Evolutionary conservation across 2,797 vertebrate genomes (phyloP).

Genomic region (Podarcis lilfordi): DNA sequence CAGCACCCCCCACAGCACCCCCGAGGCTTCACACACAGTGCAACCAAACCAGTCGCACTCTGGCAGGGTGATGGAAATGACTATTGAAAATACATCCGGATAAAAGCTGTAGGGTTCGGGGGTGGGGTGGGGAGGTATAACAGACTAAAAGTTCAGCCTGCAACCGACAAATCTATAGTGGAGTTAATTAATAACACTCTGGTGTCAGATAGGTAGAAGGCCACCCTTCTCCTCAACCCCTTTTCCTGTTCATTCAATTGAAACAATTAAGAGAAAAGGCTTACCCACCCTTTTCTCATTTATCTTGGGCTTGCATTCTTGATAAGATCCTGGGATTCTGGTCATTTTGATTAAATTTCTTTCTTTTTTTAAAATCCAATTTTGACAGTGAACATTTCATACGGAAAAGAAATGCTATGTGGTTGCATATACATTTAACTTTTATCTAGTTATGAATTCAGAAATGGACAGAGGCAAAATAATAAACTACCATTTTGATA

Average conservation of each 20-base stretch:
- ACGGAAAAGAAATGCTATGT: conserved; percentile 31
- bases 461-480: conserved; percentile 72
- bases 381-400: conserved; percentile 71
- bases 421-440: conserved; percentile 28
- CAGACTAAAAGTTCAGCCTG: not conserved
- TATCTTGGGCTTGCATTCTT: conserved; percentile 79
- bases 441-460: conserved; percentile 56
- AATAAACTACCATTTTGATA: conserved; percentile 74
- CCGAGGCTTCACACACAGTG: too few relatives aligned
- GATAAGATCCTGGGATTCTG: conserved; percentile 80
- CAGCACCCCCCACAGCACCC: too few relatives aligned
- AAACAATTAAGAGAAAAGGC: conserved; percentile 79
- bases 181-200: conserved; percentile 68
- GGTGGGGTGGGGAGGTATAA: not conserved
- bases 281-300: conserved; percentile 78
- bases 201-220: conserved; percentile 78
- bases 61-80: not conserved
- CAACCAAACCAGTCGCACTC: too few relatives aligned
- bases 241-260: conserved; percentile 77
- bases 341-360: conserved; percentile 54
- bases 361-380: conserved; percentile 52
- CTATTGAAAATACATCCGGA: not conserved
- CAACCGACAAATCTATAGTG: conserved; percentile 71
- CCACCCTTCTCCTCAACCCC: conserved; percentile 47
- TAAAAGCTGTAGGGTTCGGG: not conserved